These are phyloP conservation scores for Tetramorium simillimum DNA, from an alignment of 1,140 invertebrate genomes.

Conservation along the genomic window DNA sequence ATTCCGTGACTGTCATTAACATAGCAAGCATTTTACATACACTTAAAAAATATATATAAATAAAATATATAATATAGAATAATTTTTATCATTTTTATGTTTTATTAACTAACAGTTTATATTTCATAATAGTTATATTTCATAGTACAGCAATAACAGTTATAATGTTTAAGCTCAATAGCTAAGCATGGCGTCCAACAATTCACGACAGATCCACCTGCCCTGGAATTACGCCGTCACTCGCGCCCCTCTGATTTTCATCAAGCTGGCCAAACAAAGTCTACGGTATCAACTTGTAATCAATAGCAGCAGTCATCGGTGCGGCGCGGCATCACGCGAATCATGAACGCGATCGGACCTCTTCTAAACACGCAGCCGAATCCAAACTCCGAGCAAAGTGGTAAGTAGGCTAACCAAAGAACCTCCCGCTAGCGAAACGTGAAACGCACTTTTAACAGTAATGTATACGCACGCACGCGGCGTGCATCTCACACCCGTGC, in stretches of 20 bases:
- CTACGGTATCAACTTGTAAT: background rate
- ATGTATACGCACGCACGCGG: background rate
- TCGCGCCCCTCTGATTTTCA: background rate
- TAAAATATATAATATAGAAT: background rate
- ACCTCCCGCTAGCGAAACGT: conserved; percentile 70
- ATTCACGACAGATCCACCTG: background rate
- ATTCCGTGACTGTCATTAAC: background rate
- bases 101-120: background rate
- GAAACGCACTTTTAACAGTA: conserved; percentile 66
- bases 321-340: background rate
- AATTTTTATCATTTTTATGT: background rate
- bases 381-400: conserved; percentile 76
- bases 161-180: conserved; percentile 8
- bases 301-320: conserved; percentile 5
- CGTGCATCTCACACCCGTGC: background rate
- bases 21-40: background rate
- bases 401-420: conserved; percentile 78
- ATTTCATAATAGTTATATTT: background rate
- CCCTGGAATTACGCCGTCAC: conserved; percentile 10
- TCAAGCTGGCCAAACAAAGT: conserved; percentile 48
- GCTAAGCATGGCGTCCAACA: background rate
- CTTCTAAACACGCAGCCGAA: conserved; percentile 66
- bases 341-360: conserved; percentile 57
- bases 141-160: background rate
- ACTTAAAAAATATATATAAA: background rate